phyloP scores from a whole-genome alignment of 2,113 vertebrate species.

The Neolamprologus toae region DNA sequence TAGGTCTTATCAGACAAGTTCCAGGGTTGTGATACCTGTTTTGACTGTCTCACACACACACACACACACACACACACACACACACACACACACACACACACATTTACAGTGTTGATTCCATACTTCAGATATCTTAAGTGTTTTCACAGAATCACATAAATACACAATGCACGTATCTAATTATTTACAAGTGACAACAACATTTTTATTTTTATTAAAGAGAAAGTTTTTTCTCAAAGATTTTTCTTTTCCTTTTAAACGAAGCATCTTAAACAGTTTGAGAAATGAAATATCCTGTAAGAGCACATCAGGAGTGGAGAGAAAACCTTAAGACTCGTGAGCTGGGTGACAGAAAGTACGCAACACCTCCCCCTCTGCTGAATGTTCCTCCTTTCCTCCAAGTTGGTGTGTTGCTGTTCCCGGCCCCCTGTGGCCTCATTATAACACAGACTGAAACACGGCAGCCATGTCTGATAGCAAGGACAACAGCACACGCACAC shows the following conservation, averaged over 20 bases:
- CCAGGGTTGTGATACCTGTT: background rate
- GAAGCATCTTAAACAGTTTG: background rate
- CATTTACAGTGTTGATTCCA: background rate
- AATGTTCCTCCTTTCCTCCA: background rate
- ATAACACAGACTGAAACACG: constrained; percentile 41
- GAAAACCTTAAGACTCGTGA: background rate
- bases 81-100: background rate
- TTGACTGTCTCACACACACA: background rate
- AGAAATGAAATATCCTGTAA: background rate
- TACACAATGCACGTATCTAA: background rate
- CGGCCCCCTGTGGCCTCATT: constrained; percentile 71
- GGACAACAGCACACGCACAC: background rate
- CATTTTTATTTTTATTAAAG: background rate
- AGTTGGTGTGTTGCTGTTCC: background rate
- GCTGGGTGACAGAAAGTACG: background rate
- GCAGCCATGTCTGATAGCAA: constrained; percentile 4
- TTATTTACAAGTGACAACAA: background rate
- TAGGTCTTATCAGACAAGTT: background rate
- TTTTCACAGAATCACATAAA: background rate
- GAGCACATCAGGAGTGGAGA: background rate
- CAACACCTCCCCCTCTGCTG: background rate
- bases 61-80: background rate
- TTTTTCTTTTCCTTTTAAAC: background rate
- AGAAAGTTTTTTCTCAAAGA: background rate
- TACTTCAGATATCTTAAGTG: background rate